These are phyloP conservation scores for Aphaenogaster floridana DNA, from an alignment of 1,140 invertebrate genomes.

Conservation along the genomic window DNA sequence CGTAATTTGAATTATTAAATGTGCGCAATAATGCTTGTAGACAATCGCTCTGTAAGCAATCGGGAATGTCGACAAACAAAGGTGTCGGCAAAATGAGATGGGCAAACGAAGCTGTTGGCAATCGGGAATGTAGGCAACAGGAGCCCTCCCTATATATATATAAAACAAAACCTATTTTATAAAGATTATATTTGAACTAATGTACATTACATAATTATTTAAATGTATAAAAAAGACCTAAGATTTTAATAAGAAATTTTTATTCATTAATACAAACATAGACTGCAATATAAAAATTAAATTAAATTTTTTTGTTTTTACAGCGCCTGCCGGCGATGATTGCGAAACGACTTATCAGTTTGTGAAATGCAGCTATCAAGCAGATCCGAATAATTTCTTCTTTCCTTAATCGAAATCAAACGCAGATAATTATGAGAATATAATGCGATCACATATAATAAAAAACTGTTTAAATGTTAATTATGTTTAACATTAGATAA, in stretches of 20 bases:
- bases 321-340: constrained; percentile 44
- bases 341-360: constrained; percentile 60
- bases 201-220: not conserved
- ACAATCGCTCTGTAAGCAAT: no score
- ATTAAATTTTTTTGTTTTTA: not conserved
- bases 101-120: no score
- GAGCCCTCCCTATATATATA: no score
- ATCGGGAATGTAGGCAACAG: no score
- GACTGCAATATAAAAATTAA: not conserved
- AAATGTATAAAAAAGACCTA: not conserved
- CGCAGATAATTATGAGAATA: not conserved
- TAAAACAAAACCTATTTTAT: not conserved
- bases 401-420: constrained; percentile 57
- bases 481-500: not conserved
- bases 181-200: not conserved
- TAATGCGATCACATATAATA: not conserved
- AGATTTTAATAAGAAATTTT: not conserved
- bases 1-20: no score
- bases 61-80: no score
- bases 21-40: no score
- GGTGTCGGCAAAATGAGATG: no score
- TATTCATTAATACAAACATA: not conserved
- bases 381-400: constrained; percentile 58
- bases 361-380: constrained; percentile 60
- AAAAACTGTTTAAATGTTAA: not conserved